phyloP scores from a whole-genome alignment of 2,797 vertebrate genomes.

The Anableps anableps region DNA sequence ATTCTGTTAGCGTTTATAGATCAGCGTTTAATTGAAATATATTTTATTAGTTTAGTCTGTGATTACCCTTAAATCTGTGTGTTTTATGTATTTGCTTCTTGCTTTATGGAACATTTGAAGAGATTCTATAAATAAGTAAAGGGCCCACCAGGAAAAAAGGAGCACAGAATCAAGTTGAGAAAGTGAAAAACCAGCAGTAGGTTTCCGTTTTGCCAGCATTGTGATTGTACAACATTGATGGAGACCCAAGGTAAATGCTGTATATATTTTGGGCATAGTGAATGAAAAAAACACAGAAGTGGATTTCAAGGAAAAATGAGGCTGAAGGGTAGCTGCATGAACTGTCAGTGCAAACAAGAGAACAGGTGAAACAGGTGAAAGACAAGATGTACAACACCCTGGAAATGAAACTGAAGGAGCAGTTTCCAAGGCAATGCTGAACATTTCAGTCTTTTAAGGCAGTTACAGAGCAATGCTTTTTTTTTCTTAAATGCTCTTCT shows the following conservation, averaged over 20 bases:
- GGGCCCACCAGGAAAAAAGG: background rate
- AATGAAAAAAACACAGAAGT: background rate
- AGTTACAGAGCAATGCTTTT: background rate
- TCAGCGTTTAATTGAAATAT: background rate
- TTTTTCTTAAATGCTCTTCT: background rate
- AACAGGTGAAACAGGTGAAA: background rate
- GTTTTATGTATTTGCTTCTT: background rate
- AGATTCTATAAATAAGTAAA: background rate
- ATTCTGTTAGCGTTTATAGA: background rate
- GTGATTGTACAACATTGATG: no score
- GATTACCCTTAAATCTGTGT: background rate
- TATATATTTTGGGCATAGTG: background rate
- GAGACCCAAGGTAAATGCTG: no score
- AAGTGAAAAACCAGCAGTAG: background rate
- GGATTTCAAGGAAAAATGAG: background rate
- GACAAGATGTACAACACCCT: background rate
- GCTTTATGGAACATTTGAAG: background rate
- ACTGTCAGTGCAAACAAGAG: background rate
- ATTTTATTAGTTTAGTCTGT: background rate
- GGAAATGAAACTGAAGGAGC: background rate
- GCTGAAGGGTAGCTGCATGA: background rate
- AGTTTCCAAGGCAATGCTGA: background rate
- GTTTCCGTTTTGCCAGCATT: background rate
- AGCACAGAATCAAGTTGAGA: background rate
- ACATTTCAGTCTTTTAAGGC: background rate